Conservation (phyloP, 2,113 vertebrate species). For the Emydocephalus ijimae region DNA sequence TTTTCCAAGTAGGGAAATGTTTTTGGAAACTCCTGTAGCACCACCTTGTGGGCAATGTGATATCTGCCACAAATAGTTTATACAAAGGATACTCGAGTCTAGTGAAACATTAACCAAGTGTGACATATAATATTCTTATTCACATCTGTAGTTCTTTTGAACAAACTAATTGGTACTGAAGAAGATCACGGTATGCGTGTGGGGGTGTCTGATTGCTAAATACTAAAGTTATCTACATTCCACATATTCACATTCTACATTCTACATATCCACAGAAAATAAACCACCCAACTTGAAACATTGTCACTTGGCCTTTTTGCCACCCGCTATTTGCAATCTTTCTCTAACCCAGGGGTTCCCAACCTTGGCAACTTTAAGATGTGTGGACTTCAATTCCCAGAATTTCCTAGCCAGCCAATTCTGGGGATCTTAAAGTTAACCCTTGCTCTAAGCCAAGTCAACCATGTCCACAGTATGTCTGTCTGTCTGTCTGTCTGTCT, state of each 20-base stretch:
- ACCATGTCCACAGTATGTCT: neutral
- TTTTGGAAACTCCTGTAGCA: constrained; percentile 14
- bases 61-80: neutral
- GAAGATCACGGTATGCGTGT: neutral
- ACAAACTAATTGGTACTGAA: neutral
- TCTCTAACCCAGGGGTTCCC: neutral
- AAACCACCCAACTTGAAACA: neutral
- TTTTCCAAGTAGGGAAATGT: neutral
- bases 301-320: neutral
- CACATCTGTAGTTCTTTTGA: neutral
- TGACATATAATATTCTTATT: neutral
- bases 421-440: neutral
- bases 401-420: too few relatives aligned
- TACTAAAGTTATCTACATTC: neutral
- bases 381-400: too few relatives aligned
- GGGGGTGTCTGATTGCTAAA: neutral
- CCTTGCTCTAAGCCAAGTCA: neutral
- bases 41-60: constrained; percentile 50
- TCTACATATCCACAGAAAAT: too few relatives aligned
- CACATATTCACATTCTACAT: too few relatives aligned
- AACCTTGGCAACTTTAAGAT: too few relatives aligned
- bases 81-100: neutral
- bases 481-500: too few relatives aligned
- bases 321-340: neutral
- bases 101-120: neutral